Conservation (phyloP, 92 coral and sea anemone genomes). For the Umimayanthus chanpuru region DNA sequence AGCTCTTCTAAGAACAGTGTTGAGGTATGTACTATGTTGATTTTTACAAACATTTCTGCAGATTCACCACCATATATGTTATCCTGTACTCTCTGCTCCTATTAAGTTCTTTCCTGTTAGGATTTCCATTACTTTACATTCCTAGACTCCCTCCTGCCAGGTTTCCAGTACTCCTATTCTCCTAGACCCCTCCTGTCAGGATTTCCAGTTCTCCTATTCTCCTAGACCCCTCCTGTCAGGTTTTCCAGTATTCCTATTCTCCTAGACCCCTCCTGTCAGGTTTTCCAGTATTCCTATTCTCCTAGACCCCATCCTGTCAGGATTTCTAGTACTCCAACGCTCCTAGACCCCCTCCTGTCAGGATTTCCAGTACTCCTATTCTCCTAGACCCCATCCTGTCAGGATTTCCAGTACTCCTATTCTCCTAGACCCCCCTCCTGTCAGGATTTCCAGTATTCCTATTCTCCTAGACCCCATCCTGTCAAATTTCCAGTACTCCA, state of each 20-base stretch:
- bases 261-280: background rate
- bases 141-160: too few species aligned
- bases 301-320: background rate
- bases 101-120: background rate
- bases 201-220: background rate
- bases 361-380: background rate
- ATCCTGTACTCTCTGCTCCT: background rate
- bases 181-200: background rate
- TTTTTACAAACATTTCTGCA: background rate
- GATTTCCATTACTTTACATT: background rate
- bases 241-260: background rate
- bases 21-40: slow-evolving; percentile 62
- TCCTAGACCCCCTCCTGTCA: background rate
- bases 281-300: background rate
- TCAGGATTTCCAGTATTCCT: background rate
- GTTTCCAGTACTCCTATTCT: background rate
- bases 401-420: background rate
- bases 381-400: background rate
- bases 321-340: background rate
- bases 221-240: too few species aligned
- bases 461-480: background rate
- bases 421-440: background rate
- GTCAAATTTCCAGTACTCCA: background rate
- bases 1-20: slow-evolving; percentile 88
- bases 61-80: too few species aligned